A percentile compares a stretch with the other conserved stretches of the same genome.
These are phyloP conservation scores for Dasypus novemcinctus DNA, from an alignment of 2,113 vertebrate genomes.

Conservation along the genomic window DNA sequence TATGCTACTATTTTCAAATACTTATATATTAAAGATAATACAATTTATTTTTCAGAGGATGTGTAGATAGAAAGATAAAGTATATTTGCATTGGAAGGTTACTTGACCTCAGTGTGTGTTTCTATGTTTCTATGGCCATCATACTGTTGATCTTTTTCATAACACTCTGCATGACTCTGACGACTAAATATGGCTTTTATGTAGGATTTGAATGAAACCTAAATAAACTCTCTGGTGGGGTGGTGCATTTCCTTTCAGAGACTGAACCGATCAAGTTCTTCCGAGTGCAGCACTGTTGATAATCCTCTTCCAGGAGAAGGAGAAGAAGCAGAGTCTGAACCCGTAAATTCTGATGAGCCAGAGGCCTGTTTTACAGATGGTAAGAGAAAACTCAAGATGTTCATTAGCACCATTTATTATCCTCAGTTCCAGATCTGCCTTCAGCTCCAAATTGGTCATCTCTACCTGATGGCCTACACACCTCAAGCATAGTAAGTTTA, in stretches of 20 bases:
- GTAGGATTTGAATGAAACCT: not conserved
- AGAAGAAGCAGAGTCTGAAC: constrained; percentile 86
- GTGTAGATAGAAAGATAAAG: constrained; percentile 72
- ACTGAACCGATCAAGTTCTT: constrained; percentile 87
- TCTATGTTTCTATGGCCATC: constrained; percentile 72
- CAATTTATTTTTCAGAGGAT: constrained; percentile 38
- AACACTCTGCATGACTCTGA: constrained; percentile 78
- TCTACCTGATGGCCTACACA: not conserved
- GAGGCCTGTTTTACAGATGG: constrained; percentile 92
- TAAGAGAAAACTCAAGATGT: constrained; percentile 74
- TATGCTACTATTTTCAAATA: not conserved
- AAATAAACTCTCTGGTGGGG: constrained; percentile 63
- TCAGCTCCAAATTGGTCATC: not conserved
- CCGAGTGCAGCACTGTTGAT: constrained; percentile 96
- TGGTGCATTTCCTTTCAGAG: constrained; percentile 84
- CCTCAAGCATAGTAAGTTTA: not conserved
- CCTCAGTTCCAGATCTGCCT: not conserved
- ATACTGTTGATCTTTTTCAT: constrained; percentile 51
- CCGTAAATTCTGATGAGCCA: constrained; percentile 88
- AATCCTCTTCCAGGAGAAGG: constrained; percentile 84
- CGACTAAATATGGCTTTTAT: constrained; percentile 43
- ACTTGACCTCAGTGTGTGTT: constrained; percentile 59
- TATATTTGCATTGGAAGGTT: constrained; percentile 16
- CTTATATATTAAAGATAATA: not conserved
- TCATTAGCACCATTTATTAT: not conserved